phyloP scores from a whole-genome alignment of 2,888 invertebrate species.

The Scaeva pyrastri region DNA sequence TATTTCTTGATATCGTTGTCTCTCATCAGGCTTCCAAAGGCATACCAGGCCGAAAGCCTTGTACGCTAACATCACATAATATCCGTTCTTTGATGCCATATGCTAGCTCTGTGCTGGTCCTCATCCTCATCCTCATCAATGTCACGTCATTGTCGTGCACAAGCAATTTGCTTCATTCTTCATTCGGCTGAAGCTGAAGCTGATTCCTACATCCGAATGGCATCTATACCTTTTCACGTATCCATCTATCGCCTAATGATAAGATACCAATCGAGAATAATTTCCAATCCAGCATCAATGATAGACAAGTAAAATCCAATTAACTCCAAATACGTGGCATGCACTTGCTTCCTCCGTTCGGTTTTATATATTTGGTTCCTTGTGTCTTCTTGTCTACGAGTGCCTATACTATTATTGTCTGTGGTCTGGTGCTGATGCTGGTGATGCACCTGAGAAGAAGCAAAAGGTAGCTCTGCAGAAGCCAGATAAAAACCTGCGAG shows the following conservation, averaged over 20 bases:
- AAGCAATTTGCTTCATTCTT: conserved; percentile 75
- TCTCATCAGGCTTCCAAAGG: conserved; percentile 32
- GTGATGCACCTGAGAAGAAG: conserved; percentile 50
- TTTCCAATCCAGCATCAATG: conserved; percentile 77
- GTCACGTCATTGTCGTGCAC: conserved; percentile 71
- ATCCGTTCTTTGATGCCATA: conserved; percentile 46
- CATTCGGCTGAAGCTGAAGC: conserved; percentile 65
- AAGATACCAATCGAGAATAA: conserved; percentile 77
- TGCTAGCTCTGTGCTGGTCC: background rate
- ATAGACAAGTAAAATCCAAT: conserved; percentile 82
- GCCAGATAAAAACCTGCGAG: conserved; percentile 76
- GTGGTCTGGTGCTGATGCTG: background rate
- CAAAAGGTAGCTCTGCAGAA: conserved; percentile 30
- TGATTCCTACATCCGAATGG: conserved; percentile 68
- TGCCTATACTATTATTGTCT: no score
- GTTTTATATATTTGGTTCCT: conserved; percentile 44
- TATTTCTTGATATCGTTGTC: conserved; percentile 27
- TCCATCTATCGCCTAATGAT: conserved; percentile 71
- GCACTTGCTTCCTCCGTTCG: conserved; percentile 68
- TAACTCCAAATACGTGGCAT: conserved; percentile 81
- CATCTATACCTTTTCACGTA: conserved; percentile 43
- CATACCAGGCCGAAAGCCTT: conserved; percentile 66
- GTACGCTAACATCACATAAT: conserved; percentile 25
- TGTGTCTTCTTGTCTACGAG: conserved; percentile 7
- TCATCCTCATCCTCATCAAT: conserved; percentile 60